Evolutionary conservation across 1,140 invertebrate species (phyloP).

Genomic region (Oncopeltus fasciatus): DNA sequence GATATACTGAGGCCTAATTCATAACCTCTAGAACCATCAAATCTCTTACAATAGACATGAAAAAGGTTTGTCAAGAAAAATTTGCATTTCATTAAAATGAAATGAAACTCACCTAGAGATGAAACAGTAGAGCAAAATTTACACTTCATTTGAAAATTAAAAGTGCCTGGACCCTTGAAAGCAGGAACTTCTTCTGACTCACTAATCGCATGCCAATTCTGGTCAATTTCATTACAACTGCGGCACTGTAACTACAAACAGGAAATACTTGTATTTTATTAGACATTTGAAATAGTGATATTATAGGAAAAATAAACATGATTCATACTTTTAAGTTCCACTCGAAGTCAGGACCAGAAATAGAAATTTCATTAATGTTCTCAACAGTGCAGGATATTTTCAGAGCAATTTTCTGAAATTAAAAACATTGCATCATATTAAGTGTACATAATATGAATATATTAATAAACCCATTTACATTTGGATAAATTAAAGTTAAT

Average conservation of each 20-base stretch:
- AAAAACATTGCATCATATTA: background rate
- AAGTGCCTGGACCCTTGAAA: conserved; percentile 3
- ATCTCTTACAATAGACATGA: too few relatives aligned
- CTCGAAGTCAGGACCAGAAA: background rate
- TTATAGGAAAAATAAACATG: too few relatives aligned
- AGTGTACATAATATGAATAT: too few relatives aligned
- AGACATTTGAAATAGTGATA: background rate
- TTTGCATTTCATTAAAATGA: too few relatives aligned
- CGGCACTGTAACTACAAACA: conserved; percentile 16
- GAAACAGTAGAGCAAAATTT: conserved; percentile 18
- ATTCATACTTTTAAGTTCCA: conserved; percentile 14
- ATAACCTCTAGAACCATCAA: too few relatives aligned
- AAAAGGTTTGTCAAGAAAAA: too few relatives aligned
- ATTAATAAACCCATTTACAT: too few relatives aligned
- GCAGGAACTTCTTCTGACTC: conserved; percentile 10
- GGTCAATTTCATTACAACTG: conserved; percentile 16
- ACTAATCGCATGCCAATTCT: conserved; percentile 16
- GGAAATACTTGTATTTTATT: background rate
- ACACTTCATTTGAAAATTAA: conserved; percentile 20
- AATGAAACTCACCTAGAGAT: conserved; percentile 10
- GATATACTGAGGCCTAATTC: too few relatives aligned
- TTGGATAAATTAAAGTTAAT: too few relatives aligned
- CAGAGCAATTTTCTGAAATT: conserved; percentile 14
- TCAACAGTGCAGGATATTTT: conserved; percentile 13
- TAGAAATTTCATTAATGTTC: conserved; percentile 9